A percentile compares a stretch with the other conserved stretches of the same genome.
Conservation (phyloP, 2,888 invertebrate genomes). For the Drosophila robusta region DNA sequence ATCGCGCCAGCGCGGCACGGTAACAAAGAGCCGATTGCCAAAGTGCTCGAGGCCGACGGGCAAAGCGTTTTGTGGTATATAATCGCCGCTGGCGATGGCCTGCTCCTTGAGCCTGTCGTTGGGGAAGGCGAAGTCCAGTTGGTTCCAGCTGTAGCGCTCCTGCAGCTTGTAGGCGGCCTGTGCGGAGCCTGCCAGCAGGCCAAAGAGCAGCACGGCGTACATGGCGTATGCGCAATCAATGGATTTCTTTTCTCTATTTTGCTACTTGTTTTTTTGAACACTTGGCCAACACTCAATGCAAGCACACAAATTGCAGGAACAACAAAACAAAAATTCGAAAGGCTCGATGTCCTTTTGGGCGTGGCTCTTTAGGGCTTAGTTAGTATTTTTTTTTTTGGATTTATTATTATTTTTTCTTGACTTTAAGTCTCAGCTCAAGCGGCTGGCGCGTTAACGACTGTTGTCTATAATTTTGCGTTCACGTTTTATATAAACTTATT, state of each 20-base stretch:
- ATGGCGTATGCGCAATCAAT: slow-evolving; percentile 32
- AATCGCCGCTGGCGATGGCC: slow-evolving; percentile 88
- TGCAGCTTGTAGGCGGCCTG: slow-evolving; percentile 86
- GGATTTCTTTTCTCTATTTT: not conserved
- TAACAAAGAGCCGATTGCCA: slow-evolving; percentile 92
- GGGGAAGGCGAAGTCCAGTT: slow-evolving; percentile 91
- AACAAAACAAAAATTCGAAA: slow-evolving; percentile 15
- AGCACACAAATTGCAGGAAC: slow-evolving; percentile 13
- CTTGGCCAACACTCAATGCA: slow-evolving; percentile 5
- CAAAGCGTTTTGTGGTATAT: slow-evolving; percentile 91
- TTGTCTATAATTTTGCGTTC: slow-evolving; percentile 53
- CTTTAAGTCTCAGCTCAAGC: slow-evolving; percentile 36
- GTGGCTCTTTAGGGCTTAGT: not conserved
- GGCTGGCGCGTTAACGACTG: slow-evolving; percentile 73
- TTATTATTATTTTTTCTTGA: not conserved
- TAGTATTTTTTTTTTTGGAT: not conserved
- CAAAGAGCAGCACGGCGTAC: slow-evolving; percentile 19
- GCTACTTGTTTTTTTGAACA: not conserved
- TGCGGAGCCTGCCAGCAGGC: slow-evolving; percentile 18
- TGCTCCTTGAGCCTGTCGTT: slow-evolving; percentile 87
- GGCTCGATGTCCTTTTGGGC: slow-evolving; percentile 22
- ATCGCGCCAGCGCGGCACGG: slow-evolving; percentile 92
- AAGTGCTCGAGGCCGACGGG: slow-evolving; percentile 94
- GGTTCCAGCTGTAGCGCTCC: slow-evolving; percentile 91
- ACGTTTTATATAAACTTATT: slow-evolving; percentile 73